Percentiles rank a stretch among this genome's conserved stretches.
phyloP scores from a whole-genome alignment of 2,888 invertebrate species.

The Parnassius mnemosyne region DNA sequence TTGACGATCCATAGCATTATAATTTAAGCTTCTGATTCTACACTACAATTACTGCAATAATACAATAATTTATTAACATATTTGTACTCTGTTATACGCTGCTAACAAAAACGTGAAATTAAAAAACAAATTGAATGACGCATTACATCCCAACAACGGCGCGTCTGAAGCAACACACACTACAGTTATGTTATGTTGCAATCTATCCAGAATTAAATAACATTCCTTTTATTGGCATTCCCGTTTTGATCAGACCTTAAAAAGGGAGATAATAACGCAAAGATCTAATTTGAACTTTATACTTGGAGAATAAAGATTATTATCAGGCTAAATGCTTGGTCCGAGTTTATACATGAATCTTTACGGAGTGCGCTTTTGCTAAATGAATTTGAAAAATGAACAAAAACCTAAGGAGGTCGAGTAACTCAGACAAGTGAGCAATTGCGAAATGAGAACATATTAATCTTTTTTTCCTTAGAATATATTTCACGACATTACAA shows the following conservation, averaged over 20 bases:
- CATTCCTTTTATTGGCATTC: constrained; percentile 35
- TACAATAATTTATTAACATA: too few relatives aligned
- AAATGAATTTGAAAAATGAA: too few relatives aligned
- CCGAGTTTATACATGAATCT: not conserved
- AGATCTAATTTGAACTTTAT: constrained; percentile 24
- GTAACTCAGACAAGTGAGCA: too few relatives aligned
- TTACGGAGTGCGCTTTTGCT: not conserved
- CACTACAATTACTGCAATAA: too few relatives aligned
- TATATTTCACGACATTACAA: too few relatives aligned
- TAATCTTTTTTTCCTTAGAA: too few relatives aligned
- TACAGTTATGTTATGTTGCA: not conserved
- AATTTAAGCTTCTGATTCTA: too few relatives aligned
- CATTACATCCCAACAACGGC: constrained; percentile 1
- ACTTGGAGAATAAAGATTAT: not conserved
- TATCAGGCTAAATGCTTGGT: not conserved
- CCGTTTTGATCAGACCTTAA: constrained; percentile 30
- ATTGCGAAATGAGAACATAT: too few relatives aligned
- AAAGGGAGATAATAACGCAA: not conserved
- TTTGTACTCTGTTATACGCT: too few relatives aligned
- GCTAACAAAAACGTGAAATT: not conserved
- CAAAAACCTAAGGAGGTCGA: too few relatives aligned
- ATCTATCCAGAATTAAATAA: constrained; percentile 1
- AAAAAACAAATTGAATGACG: constrained; percentile 12
- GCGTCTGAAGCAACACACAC: constrained; percentile 2
- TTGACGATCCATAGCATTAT: too few relatives aligned